phyloP scores from a whole-genome alignment of 30 jellyfish, hydroid and myxozoan genomes.

The Pseudorhiza aurosa region DNA sequence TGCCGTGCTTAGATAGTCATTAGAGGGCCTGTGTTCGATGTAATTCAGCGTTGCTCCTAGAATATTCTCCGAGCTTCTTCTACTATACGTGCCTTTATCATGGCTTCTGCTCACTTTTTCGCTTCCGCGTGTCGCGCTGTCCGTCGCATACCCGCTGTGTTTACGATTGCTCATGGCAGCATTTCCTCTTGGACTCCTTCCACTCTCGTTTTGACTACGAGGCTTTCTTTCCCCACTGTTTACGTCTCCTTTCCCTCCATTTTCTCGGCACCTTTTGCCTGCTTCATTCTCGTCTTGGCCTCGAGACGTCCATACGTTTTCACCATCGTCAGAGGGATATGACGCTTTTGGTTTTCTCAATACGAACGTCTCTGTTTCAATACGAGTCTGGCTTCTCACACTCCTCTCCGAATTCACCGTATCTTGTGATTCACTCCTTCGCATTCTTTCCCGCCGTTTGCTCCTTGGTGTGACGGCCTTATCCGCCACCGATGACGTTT shows the following conservation, averaged over 20 bases:
- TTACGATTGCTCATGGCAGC: not conserved
- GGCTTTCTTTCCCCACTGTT: no score
- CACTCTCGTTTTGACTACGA: not conserved
- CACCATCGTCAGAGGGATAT: conserved; percentile 67
- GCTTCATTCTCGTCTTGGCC: not conserved
- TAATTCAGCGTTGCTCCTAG: conserved; percentile 48
- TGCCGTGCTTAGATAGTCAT: conserved; percentile 18
- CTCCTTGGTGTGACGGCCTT: conserved; percentile 33
- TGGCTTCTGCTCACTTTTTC: not conserved
- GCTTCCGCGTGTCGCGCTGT: not conserved
- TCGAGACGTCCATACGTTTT: not conserved
- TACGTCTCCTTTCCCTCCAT: not conserved
- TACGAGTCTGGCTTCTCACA: not conserved
- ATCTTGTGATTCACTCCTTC: conserved; percentile 50
- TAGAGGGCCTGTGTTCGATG: conserved; percentile 15
- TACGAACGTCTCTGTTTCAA: conserved; percentile 8
- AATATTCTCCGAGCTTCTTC: conserved; percentile 45
- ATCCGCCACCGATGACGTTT: conserved; percentile 15
- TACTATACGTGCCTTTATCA: not conserved
- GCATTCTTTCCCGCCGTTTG: conserved; percentile 32
- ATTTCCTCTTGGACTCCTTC: not conserved
- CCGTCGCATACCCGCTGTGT: not conserved
- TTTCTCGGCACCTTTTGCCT: not conserved
- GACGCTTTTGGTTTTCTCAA: conserved; percentile 60
- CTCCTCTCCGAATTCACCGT: conserved; percentile 37